Evolutionary conservation across 2,888 invertebrate species (phyloP), one percentile per base, ranked within the genome.

Genomic region (Noctua comes): DNA sequence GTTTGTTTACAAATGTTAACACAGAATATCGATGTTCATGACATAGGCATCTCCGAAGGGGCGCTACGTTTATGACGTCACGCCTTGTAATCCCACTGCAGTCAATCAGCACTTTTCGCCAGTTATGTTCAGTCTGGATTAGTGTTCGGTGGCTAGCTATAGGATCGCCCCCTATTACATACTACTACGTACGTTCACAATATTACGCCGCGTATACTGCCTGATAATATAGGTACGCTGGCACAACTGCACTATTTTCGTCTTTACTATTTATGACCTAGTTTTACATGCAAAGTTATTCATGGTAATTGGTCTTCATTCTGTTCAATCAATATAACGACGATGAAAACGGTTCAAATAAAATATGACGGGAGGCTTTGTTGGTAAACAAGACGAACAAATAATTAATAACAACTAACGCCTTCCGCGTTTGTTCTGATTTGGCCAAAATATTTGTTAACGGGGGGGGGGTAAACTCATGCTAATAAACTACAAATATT

Each of bases 261-360:
- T 24, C 24, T 13, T 36, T 2, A 24, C 2, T 5, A 13, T 75
- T n/a, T 21, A 51, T 76, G 69, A 59, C 57, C 82, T 65, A 68
- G 40, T 27, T 82, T 51, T 24, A 36, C 72, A 40, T 66, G 43
- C 57, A 36, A 13, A 24, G 68, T 68, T n/a, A 64, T 69, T 69
- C 36, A 31, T 40, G 21, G 48, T 51, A 64, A 82, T 79, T 79
- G 57, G 16, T 68, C 84, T 80, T 75, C 40, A 80, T 84, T 75
- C 31, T 75, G 54, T 75, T 68, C 84, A 75, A 84, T 84, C 70
- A 83, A 84, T 76, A 76, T n/a, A n/a, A 40, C 16, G 57, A 40
- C 70, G 43, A 54, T 72, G 75, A 74, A 79, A 51, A 10, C 66
- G 13, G 16, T 68, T 66, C 24, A 31, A 65, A 54, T 59, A 18